Base-by-base conservation (phyloP, 2,113 vertebrate species). In the Heterochromis multidens region DNA sequence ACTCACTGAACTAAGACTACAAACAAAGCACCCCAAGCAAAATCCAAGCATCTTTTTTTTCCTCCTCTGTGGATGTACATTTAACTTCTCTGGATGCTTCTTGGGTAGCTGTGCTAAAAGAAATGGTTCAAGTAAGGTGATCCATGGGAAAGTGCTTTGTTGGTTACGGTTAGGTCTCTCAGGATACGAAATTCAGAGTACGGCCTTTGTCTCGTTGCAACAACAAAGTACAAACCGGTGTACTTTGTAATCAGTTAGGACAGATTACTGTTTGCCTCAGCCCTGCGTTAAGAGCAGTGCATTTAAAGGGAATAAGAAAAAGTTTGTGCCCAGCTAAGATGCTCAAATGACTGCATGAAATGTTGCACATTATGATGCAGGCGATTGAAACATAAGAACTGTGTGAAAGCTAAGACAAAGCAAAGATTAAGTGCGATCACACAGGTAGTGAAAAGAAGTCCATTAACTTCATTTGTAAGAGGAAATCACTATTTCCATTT, bases 41-140 rank as follows among this genome's bases (percentile, higher is more conserved):
- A 61, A 56, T 25, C 29, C 43, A n/a, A 6, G 14, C 60, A 83
- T 74, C n/a, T 16, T 46, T 27, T 49, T 4, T 14, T 49, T 31
- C 3, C 0, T 60, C 25, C 21, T 76, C 16, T 23, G 13, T 4
- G 23, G 31, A 58, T 7, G 16, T 33, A 11, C 33, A 29, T 25
- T 21, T 19, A 72, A 83, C n/a, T 12, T 21, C 23, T 37, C 40
- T 29, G 19, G 16, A 6, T 56, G 17, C 40, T 21, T 74, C 81
- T 37, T 84, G 16, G 25, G 43, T 4, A 19, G 58, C 10, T 2
- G 5, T n/a, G 14, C 35, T 21, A 10, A 46, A 80, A 59, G 17
- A 86, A 91, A 79, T 83, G 78, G 82, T 82, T 58, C 23, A 76
- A 25, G 91, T 92, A 92, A 94, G 14, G 35, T 17, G 52, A 95